A percentile compares a stretch with the other conserved stretches of the same genome.
phyloP scores from a whole-genome alignment of 2,113 vertebrate genomes.

The Penelope pileata region DNA sequence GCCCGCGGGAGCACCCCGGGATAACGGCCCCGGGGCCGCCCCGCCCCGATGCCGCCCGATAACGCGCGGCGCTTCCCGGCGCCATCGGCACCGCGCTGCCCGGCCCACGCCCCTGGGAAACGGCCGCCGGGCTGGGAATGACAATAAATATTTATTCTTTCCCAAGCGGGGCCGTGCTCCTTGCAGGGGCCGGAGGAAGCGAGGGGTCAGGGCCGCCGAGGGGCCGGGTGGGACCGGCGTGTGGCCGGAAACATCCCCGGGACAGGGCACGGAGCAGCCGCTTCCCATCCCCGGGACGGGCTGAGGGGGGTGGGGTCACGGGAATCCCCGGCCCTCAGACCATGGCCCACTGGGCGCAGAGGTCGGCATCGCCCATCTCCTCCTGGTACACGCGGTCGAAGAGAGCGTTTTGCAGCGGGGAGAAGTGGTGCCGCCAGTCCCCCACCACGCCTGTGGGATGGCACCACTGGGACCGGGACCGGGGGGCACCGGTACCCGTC shows the following conservation, averaged over 20 bases:
- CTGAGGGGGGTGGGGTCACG: fast-evolving
- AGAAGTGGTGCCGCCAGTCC: constrained; percentile 84
- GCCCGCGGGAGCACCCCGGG: fast-evolving
- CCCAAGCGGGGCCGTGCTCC: background rate
- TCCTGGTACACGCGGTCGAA: constrained; percentile 77
- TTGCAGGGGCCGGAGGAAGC: background rate
- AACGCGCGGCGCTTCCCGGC: background rate
- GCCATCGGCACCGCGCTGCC: background rate
- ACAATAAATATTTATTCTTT: constrained; percentile 62
- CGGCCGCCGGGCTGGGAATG: fast-evolving
- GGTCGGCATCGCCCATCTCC: constrained; percentile 69
- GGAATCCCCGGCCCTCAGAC: background rate
- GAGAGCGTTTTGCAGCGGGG: constrained; percentile 70
- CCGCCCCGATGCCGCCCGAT: background rate
- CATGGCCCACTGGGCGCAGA: constrained; percentile 70
- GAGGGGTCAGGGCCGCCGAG: background rate
- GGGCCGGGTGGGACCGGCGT: background rate
- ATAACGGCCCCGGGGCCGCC: background rate
- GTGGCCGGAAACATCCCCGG: fast-evolving
- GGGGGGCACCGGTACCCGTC: too few species aligned
- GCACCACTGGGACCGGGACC: background rate
- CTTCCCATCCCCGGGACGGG: background rate
- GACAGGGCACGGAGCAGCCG: background rate
- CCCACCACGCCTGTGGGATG: constrained; percentile 77
- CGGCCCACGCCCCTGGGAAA: fast-evolving